Base-by-base conservation (phyloP, 2,113 vertebrate species). In the Morone saxatilis region DNA sequence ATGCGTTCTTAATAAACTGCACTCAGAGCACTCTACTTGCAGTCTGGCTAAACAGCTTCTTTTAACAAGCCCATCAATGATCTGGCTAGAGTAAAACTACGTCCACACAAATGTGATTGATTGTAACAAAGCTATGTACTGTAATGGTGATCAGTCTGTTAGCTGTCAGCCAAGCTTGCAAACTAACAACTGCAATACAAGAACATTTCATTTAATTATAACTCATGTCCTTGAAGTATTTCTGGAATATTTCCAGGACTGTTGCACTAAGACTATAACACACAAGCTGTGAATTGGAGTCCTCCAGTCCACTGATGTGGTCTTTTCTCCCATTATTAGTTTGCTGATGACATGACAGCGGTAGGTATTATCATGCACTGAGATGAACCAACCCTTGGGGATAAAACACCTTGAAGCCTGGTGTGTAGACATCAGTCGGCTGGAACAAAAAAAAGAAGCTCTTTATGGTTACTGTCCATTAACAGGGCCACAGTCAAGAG, bases 191-290 rank as follows among this genome's bases (percentile, higher is more conserved):
- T 31, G 17, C 56, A 61, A 50, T 60, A 43, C 43, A n/a, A 13
- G 11, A 20, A 51, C 43, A 16, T 7, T 80, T 12, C 17, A 68
- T 71, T 73, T 59, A 78, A 81, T 80, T 81, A 75, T 50, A 84
- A 65, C 45, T 77, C 16, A 20, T 65, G 51, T 14, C 16, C 67
- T 75, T 57, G 12, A 77, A 62, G 57, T 51, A 12, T 57, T 53
- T 63, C 31, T 85, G 63, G 66, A 88, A 20, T 17, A 14, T 76
- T 41, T 81, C 78, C 84, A 84, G 70, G 20, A 48, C 13, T 45
- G 40, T 40, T 22, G 7, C 41, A 54, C 1, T 31, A 2, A 31
- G 31, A 31, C 31, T 31, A 31, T 31, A 31, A 31, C n/a, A 66
- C 20, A 22, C 19, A n/a, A 45, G 40, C 61, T 36, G 40, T 22